Percentiles rank a stretch among this genome's conserved stretches.
Conservation (phyloP, 2,113 vertebrate species). For the Bettongia penicillata region DNA sequence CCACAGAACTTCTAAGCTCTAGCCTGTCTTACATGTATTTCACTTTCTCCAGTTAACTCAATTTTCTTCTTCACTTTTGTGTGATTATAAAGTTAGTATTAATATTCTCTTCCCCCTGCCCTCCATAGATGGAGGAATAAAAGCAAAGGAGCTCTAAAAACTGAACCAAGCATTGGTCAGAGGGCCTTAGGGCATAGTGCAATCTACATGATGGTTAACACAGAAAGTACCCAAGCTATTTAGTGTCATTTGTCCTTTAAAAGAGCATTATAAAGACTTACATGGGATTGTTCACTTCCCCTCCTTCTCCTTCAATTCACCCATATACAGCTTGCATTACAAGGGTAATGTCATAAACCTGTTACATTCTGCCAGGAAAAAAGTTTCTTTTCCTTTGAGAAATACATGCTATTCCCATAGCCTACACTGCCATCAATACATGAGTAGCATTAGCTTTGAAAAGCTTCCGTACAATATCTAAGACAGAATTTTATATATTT, state of each 20-base stretch:
- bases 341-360: background rate
- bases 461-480: background rate
- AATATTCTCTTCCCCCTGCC: background rate
- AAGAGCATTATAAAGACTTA: background rate
- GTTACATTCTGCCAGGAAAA: background rate
- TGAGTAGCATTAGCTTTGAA: background rate
- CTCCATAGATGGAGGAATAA: background rate
- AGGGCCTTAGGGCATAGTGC: background rate
- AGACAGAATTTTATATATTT: background rate
- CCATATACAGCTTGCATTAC: background rate
- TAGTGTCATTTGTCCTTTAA: background rate
- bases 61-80: conserved; percentile 36
- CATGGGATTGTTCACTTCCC: conserved; percentile 9
- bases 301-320: conserved; percentile 14
- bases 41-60: background rate
- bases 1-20: background rate
- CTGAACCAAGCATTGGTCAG: background rate
- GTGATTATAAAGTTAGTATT: background rate
- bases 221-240: background rate
- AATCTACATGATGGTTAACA: background rate
- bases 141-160: background rate
- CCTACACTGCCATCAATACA: background rate
- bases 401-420: background rate
- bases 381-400: background rate
- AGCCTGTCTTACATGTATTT: conserved; percentile 9